These are phyloP conservation scores for Philypnodon macrostomus DNA, from an alignment of 2,797 vertebrate species.

Conservation along the genomic window DNA sequence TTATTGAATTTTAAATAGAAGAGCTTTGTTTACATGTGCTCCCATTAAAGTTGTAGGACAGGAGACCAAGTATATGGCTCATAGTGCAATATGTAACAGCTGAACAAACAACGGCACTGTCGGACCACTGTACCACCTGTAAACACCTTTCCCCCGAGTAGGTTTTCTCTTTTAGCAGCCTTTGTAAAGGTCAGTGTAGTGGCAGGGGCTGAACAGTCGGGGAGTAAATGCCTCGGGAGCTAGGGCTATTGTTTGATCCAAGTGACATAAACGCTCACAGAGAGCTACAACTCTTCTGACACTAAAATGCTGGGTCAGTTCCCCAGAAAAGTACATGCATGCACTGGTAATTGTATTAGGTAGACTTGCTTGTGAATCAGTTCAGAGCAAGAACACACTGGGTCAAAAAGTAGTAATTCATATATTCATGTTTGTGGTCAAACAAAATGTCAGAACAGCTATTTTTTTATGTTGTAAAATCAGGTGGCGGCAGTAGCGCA, in stretches of 20 bases:
- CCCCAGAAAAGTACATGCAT: too few relatives aligned
- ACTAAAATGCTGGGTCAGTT: background rate
- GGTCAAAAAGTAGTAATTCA: too few relatives aligned
- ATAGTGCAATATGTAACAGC: constrained; percentile 57
- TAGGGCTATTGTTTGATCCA: constrained; percentile 20
- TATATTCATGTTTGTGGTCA: too few relatives aligned
- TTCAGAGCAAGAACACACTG: too few relatives aligned
- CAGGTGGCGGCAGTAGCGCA: too few relatives aligned
- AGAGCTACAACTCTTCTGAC: background rate
- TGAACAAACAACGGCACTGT: constrained; percentile 65
- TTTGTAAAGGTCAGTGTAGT: constrained; percentile 36
- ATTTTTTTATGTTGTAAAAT: too few relatives aligned
- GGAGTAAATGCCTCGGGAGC: constrained; percentile 10
- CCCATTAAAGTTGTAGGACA: constrained; percentile 32
- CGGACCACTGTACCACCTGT: constrained; percentile 10
- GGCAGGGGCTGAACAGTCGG: constrained; percentile 13
- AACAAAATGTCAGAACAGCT: too few relatives aligned
- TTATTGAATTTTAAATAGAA: constrained; percentile 38
- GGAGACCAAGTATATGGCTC: constrained; percentile 45
- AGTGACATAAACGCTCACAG: constrained; percentile 8
- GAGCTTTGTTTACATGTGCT: constrained; percentile 52
- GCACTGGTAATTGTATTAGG: too few relatives aligned
- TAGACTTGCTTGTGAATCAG: too few relatives aligned
- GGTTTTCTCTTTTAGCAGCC: constrained; percentile 30
- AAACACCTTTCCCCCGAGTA: constrained; percentile 41